Base-by-base conservation (phyloP, 53 echinoderm and acorn worm species). In the Temnopleurus reevesii region DNA sequence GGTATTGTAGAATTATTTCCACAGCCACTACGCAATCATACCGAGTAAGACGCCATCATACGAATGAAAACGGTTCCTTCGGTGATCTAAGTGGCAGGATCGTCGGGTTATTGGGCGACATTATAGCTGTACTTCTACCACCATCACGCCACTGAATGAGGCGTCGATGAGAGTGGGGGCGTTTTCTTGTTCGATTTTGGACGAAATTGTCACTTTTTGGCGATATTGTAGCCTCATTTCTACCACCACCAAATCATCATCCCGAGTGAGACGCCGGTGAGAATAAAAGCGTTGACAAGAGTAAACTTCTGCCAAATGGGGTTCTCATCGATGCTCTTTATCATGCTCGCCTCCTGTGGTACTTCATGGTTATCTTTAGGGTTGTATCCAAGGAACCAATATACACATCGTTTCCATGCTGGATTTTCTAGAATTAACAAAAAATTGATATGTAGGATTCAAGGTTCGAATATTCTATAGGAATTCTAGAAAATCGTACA, bases 341-440 rank as follows among this genome's bases (percentile, higher is more conserved):
- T 79, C 93, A 95, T 90, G 21, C 83, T 85, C 18, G 86, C 85
- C 12, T 85, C 90, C 3, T 92, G 92, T 4, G 93, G 94, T 15
- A 89, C 86, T 29, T 55, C 46, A 18, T 65, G 76, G 79, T 94
- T 83, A 33, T 83, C 55, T 25, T 46, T 47, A 30, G 89, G 85
- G 4, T 93, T 59, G 88, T 96, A 94, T 4, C 96, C 96, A 34
- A 95, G 95, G 77, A 91, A 93, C 96, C 96, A 96, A 53, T 94
- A 96, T 55, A 91, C 12, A 0, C 71, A 57, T 45, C 91, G 80
- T 89, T 90, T 90, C 93, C 91, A 96, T 0, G 83, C 36, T 12
- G 96, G 90, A 23, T 19, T 71, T 71, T 71, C 71, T 71, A 21
- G 18, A 4, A n/a, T 1, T 35, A n/a, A n/a, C n/a, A n/a, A n/a